phyloP scores from a whole-genome alignment of 2,113 vertebrate genomes.

The Suncus etruscus region DNA sequence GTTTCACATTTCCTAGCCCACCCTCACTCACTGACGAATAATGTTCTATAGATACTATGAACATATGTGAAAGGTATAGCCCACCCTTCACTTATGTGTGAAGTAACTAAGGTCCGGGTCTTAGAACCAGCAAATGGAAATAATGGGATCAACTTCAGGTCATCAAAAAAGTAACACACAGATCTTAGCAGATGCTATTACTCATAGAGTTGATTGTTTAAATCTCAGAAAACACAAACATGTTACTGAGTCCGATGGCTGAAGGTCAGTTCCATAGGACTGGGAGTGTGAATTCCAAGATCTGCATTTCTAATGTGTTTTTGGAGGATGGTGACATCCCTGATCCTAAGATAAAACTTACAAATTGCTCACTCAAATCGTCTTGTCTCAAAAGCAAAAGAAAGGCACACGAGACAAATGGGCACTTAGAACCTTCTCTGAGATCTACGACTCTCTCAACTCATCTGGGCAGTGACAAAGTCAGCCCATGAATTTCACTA shows the following conservation, averaged over 20 bases:
- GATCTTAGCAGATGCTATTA: background rate
- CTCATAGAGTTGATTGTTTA: background rate
- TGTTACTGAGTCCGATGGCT: background rate
- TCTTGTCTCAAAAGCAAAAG: background rate
- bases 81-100: background rate
- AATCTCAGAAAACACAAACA: background rate
- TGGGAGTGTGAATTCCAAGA: background rate
- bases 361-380: background rate
- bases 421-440: background rate
- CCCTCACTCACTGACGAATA: background rate
- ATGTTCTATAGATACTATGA: background rate
- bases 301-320: background rate
- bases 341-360: background rate
- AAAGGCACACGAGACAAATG: background rate
- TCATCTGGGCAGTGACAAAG: background rate
- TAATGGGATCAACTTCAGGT: background rate
- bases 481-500: background rate
- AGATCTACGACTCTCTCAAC: background rate
- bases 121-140: background rate
- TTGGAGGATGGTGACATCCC: background rate
- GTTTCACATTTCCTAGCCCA: background rate
- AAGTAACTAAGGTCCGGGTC: background rate
- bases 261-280: background rate
- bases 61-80: background rate
- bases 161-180: background rate